phyloP scores from a whole-genome alignment of 2,113 vertebrate species.

The Blennius ocellaris region DNA sequence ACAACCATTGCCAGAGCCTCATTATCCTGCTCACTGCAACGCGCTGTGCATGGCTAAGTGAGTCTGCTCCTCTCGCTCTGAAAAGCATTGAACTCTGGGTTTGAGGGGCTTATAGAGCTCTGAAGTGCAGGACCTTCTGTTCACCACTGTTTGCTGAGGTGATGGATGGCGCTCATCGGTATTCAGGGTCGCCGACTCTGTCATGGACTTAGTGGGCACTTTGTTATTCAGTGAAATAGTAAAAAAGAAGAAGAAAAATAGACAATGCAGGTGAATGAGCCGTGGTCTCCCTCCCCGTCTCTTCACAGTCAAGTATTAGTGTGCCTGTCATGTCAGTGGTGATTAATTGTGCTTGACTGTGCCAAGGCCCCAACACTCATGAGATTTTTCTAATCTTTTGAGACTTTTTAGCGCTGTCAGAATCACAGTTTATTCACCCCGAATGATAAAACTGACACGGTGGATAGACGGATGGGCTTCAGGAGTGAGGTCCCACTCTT shows the following conservation, averaged over 20 bases:
- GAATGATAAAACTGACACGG: conserved; percentile 34
- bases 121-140: conserved; percentile 55
- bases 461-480: conserved; percentile 18
- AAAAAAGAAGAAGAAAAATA: conserved; percentile 12
- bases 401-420: conserved; percentile 11
- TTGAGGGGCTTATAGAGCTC: conserved; percentile 32
- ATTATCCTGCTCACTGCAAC: conserved; percentile 55
- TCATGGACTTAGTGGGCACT: conserved; percentile 21
- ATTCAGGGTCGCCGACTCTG: conserved; percentile 55
- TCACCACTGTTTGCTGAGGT: conserved; percentile 46
- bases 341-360: background rate
- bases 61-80: background rate
- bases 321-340: background rate
- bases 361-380: background rate
- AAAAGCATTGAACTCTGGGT: conserved; percentile 35
- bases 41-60: conserved; percentile 38
- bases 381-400: conserved; percentile 4
- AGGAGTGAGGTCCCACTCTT: background rate
- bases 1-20: conserved; percentile 46
- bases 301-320: conserved; percentile 9
- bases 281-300: conserved; percentile 33
- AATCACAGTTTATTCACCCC: conserved; percentile 50
- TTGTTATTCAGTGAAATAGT: conserved; percentile 38
- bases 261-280: conserved; percentile 54
- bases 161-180: conserved; percentile 72